Base-by-base conservation (phyloP, 2,888 invertebrate genomes). In the Polylopha cassiicola region DNA sequence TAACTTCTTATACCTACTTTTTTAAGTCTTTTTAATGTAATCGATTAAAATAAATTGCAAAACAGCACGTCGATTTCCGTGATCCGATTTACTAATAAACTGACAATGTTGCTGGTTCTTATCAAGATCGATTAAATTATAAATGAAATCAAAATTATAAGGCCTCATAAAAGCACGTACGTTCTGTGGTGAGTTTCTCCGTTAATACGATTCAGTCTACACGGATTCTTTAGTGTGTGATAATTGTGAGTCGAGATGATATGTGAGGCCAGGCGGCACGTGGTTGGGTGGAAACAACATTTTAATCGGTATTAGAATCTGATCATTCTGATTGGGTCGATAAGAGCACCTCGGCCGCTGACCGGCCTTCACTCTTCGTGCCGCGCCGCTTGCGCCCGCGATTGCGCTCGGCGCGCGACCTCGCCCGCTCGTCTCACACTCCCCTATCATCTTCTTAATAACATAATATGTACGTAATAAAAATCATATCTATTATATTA, bases 331-430 rank as follows among this genome's bases (percentile, higher is more conserved):
- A 75, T 72, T 73, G 77, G 74, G 65, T 55, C 74, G 79, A 80
- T 81, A 79, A 77, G 58, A 63, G 53, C 56, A 59, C 77, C 72
- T 65, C 79, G 82, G 81, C 73, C 81, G 77, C 73, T 81, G 84
- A 82, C 84, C 82, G 84, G 69, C 84, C 84, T 84, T 84, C 84
- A 81, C 84, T 66, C 73, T 56, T 58, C 61, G 57, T 61, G 62
- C 55, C 51, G 59, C 52, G 58, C 58, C 55, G 55, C 57, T 17
- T 52, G 60, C 64, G 61, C 55, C 50, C 55, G 60, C 58, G 48
- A 37, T 34, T 28, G 28, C 43, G n/a, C n/a, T 55, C 65, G 51
- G 55, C 64, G 53, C 55, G 60, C 68, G 72, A 60, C 71, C 74
- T 72, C 73, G 73, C 55, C 61, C 66, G 68, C 61, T 55, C 61